These are phyloP conservation scores for Trachythela sp. DNA, from an alignment of 64 coral and sea anemone genomes.

Conservation along the genomic window DNA sequence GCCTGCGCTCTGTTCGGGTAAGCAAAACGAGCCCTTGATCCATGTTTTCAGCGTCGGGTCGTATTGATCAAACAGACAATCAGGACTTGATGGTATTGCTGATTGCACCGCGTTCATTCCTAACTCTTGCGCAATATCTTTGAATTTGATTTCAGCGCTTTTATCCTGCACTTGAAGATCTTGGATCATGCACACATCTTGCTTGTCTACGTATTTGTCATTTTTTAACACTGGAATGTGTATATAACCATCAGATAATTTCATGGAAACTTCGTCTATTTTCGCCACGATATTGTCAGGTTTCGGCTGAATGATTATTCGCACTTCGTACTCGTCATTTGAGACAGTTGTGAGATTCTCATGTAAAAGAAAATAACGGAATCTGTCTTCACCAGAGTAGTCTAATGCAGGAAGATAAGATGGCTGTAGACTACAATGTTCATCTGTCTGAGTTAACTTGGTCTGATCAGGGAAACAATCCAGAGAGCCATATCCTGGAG, in stretches of 20 bases:
- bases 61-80: slow-evolving; percentile 96
- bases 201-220: slow-evolving; percentile 61
- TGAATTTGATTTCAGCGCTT: slow-evolving; percentile 37
- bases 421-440: slow-evolving; percentile 58
- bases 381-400: slow-evolving; percentile 86
- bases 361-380: slow-evolving; percentile 71
- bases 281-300: slow-evolving; percentile 51
- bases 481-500: slow-evolving; percentile 68
- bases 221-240: slow-evolving; percentile 88
- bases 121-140: slow-evolving; percentile 70
- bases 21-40: slow-evolving; percentile 96
- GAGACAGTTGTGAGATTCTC: slow-evolving; percentile 75
- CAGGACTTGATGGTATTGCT: slow-evolving; percentile 71
- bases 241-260: slow-evolving; percentile 63
- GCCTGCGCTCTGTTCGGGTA: slow-evolving; percentile 62
- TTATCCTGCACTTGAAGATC: background rate
- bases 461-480: slow-evolving; percentile 44
- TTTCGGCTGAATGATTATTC: slow-evolving; percentile 74
- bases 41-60: slow-evolving; percentile 80
- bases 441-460: slow-evolving; percentile 60
- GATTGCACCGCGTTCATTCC: slow-evolving; percentile 68
- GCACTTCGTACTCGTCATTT: slow-evolving; percentile 66
- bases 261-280: slow-evolving; percentile 72
- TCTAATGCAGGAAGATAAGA: slow-evolving; percentile 64
- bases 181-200: slow-evolving; percentile 62